Evolutionary conservation across 2,888 invertebrate genomes (phyloP).

Genomic region (Melipona bicolor): DNA sequence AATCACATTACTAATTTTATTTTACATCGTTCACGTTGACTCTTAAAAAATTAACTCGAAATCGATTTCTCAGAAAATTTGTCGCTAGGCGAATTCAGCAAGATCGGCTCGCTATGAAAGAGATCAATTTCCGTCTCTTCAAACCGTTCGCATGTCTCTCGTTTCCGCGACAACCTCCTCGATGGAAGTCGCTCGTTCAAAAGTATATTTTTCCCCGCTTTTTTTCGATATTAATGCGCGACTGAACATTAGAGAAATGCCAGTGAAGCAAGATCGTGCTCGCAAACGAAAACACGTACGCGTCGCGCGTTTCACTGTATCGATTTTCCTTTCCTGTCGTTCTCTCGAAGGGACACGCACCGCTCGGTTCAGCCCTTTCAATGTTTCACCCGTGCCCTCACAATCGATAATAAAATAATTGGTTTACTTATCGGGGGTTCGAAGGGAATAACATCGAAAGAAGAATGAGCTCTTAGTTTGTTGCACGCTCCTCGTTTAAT

Average conservation of each 20-base stretch:
- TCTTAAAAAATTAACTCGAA: no score
- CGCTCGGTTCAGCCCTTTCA: not conserved
- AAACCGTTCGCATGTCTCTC: not conserved
- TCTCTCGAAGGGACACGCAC: not conserved
- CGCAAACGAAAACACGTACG: not conserved
- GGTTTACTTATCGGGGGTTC: no score
- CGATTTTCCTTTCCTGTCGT: conserved; percentile 9
- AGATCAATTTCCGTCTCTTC: not conserved
- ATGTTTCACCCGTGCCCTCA: no score
- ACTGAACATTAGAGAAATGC: not conserved
- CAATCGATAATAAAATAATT: no score
- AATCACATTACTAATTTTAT: no score
- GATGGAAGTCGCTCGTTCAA: not conserved
- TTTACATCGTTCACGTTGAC: no score
- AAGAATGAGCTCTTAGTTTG: no score
- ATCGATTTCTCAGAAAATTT: conserved; percentile 11
- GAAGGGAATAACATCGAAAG: no score
- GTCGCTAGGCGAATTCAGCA: conserved; percentile 7
- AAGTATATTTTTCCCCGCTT: not conserved
- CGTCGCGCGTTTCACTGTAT: conserved; percentile 1
- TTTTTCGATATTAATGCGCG: not conserved
- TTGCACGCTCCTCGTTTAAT: no score
- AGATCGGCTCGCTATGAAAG: not conserved
- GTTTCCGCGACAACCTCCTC: not conserved
- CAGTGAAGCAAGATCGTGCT: not conserved